Evolutionary conservation across 2,113 vertebrate genomes (phyloP).

Genomic region (Castor canadensis): DNA sequence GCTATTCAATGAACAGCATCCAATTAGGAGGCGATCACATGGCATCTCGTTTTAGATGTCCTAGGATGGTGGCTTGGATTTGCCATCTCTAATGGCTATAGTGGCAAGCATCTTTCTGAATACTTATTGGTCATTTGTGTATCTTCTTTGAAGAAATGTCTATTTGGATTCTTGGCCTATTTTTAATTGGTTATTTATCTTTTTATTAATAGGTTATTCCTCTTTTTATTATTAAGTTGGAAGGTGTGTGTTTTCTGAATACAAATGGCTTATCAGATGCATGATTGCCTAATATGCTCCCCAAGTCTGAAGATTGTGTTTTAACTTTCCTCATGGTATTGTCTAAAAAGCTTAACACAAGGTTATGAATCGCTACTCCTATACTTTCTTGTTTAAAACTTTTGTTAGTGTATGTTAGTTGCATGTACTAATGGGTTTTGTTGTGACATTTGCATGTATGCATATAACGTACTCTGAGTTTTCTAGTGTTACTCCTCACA

Average conservation of each 20-base stretch:
- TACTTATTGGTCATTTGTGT: background rate
- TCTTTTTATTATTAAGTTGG: background rate
- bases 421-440: too few relatives aligned
- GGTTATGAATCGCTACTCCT: background rate
- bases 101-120: background rate
- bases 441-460: too few relatives aligned
- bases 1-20: background rate
- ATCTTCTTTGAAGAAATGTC: too few relatives aligned
- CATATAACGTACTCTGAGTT: background rate
- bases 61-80: background rate
- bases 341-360: background rate
- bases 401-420: too few relatives aligned
- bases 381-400: background rate
- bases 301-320: background rate
- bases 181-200: background rate
- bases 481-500: background rate
- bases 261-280: background rate
- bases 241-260: background rate
- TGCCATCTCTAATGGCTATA: background rate
- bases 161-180: too few relatives aligned
- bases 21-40: background rate
- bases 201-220: background rate
- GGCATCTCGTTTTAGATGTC: background rate
- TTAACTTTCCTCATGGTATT: background rate
- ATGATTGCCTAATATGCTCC: background rate